Base-by-base conservation (phyloP, 2,888 invertebrate genomes). In the Tholera decimalis region DNA sequence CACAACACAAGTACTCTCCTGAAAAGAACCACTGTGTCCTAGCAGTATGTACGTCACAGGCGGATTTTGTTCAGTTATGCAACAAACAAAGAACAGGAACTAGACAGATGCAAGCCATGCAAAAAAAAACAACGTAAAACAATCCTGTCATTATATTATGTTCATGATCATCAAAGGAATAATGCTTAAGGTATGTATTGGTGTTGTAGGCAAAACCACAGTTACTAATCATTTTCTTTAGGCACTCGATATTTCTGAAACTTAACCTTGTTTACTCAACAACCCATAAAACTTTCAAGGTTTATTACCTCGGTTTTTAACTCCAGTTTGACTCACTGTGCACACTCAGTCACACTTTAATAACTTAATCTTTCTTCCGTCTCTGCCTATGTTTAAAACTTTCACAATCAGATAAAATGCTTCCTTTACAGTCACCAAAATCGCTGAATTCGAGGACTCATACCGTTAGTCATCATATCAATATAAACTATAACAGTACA, bases 261-360 rank as follows among this genome's bases (percentile, higher is more conserved):
- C 8, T 22, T 26, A 30, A 22, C 5, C 9, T 0, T 57, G 35
- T n/a, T 79, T 69, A 75, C 60, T 73, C 76, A 65, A n/a, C 54
- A 58, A 37, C 2, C 0, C 39, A 44, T 49, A 24, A 26, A 54
- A 20, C 6, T 64, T 66, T 68, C 73, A 82, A 75, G 79, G 69
- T 67, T 56, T 15, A 33, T 58, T 59, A 61, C 57, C 37, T 24
- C 39, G 37, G 47, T 35, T 37, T 53, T 41, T 51, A 54, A 43
- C 51, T 68, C 43, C 18, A 41, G 15, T 24, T 46, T 82, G 80
- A 82, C 41, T 82, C 82, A 82, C 54, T 20, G 22, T 20, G 47
- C 50, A 58, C 50, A 58, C 18, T 44, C 57, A 43, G 43, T 73
- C 73, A 76, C 18, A 54, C 51, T 44, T 18, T 57, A 61, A 65